These are phyloP conservation scores for Gymnodraco acuticeps DNA, from an alignment of 2,797 vertebrate species.

Conservation along the genomic window DNA sequence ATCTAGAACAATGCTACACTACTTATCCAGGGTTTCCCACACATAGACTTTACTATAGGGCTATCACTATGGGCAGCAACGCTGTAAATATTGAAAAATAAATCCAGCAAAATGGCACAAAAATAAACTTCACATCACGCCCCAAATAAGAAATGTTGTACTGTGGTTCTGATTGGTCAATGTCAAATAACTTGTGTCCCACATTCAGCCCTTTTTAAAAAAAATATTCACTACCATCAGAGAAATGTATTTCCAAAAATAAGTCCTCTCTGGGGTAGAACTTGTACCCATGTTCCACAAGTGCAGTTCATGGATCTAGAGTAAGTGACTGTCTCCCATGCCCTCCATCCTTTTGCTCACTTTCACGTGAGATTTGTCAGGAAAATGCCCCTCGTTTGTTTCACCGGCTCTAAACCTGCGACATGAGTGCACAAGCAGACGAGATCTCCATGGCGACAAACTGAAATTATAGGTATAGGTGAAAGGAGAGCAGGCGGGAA, in stretches of 20 bases:
- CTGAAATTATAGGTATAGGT: constrained; percentile 59
- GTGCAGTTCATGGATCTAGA: constrained; percentile 20
- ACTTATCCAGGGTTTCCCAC: too few species aligned
- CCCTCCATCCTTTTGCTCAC: constrained; percentile 16
- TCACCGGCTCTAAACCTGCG: constrained; percentile 44
- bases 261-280: constrained; percentile 17
- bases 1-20: neutral
- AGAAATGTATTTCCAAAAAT: constrained; percentile 36
- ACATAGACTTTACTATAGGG: too few species aligned
- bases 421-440: constrained; percentile 42
- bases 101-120: too few species aligned
- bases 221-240: constrained; percentile 12
- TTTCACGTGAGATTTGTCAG: constrained; percentile 38
- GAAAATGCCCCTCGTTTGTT: constrained; percentile 29
- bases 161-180: neutral
- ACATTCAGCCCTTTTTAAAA: constrained; percentile 13
- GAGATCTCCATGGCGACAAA: constrained; percentile 63
- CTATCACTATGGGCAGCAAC: too few species aligned
- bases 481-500: constrained; percentile 23
- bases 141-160: neutral
- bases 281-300: constrained; percentile 15
- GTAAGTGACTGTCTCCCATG: neutral
- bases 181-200: constrained; percentile 19
- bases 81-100: too few species aligned
- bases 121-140: too few species aligned